Evolutionary conservation across 2,797 vertebrate species (phyloP), one percentile per base, ranked within the genome.

Genomic region (Clarias platycephalus): DNA sequence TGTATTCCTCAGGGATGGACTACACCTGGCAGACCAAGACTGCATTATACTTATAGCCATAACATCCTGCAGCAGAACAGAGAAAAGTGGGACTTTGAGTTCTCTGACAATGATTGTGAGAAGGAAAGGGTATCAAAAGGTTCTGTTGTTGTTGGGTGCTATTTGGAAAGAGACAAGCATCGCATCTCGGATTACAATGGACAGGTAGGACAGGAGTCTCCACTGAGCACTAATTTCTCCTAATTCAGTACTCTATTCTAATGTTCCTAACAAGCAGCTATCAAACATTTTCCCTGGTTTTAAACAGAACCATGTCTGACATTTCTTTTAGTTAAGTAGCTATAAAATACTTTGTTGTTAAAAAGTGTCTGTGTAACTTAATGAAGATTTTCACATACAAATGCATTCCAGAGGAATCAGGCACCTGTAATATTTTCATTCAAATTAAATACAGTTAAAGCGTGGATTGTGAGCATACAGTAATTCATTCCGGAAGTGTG

Each of bases 81-180:
- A 85, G 89, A 82, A 6, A 1, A 44, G 13, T 87, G 86, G 18
- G 84, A 88, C 55, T 86, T 91, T 28, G 94, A 94, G 67, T 86
- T 91, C 5, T 91, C 86, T 0, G 92, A 95, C 81, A 92, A 94
- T 53, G 94, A 94, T 4, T 92, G 93, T 0, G 92, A 91, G 58
- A 71, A 80, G 12, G 84, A 88, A 62, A 83, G 86, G 0, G 91
- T 83, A 76, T 62, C 76, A 26, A 94, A 94, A 84, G 88, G 90
- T 91, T 34, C 71, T 6, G 40, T 55, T 22, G 60, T 64, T 83
- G 66, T 28, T 67, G 55, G 37, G 10, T 74, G 49, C 5, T 63
- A 86, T 74, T 16, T 28, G 82, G 82, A 84, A 34, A 83, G 26
- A 67, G 75, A 81, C 28, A 76, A 75, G 64, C 26, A 66, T 63